phyloP scores from a whole-genome alignment of 2,888 invertebrate genomes.

The Xylocampa areola region DNA sequence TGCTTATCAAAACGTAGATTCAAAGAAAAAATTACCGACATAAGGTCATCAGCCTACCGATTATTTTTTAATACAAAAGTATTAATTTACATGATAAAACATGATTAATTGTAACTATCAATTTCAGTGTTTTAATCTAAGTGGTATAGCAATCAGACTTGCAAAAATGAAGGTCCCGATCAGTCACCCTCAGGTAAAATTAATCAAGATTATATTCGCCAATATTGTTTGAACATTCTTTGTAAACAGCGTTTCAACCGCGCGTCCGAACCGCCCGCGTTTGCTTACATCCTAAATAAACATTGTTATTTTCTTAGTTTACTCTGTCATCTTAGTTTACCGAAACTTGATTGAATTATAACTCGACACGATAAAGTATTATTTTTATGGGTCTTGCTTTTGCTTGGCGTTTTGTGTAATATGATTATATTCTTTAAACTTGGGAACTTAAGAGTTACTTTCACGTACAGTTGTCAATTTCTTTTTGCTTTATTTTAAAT shows the following conservation, averaged over 20 bases:
- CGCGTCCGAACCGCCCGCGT: slow-evolving; percentile 25
- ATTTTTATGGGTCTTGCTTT: slow-evolving; percentile 42
- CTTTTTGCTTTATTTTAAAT: no score
- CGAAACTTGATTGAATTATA: slow-evolving; percentile 59
- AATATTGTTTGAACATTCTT: not conserved
- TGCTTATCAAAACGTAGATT: no score
- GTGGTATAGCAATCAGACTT: no score
- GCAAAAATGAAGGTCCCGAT: not conserved
- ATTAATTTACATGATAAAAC: no score
- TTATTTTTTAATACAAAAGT: no score
- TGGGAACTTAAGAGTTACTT: not conserved
- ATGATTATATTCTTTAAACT: slow-evolving; percentile 10
- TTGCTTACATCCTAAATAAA: slow-evolving; percentile 58
- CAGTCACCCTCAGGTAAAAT: not conserved
- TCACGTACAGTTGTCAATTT: no score
- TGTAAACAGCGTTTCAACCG: slow-evolving; percentile 5
- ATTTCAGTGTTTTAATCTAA: no score
- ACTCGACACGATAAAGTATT: slow-evolving; percentile 37
- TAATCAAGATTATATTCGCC: not conserved
- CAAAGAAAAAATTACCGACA: no score
- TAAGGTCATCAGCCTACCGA: no score
- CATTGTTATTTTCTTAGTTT: slow-evolving; percentile 57
- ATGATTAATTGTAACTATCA: no score
- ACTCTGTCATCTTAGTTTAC: slow-evolving; percentile 56
- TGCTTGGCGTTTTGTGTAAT: slow-evolving; percentile 17